Evolutionary conservation across 1,140 invertebrate species (phyloP), one percentile per base, ranked within the genome.

Genomic region (Diorhabda sublineata): DNA sequence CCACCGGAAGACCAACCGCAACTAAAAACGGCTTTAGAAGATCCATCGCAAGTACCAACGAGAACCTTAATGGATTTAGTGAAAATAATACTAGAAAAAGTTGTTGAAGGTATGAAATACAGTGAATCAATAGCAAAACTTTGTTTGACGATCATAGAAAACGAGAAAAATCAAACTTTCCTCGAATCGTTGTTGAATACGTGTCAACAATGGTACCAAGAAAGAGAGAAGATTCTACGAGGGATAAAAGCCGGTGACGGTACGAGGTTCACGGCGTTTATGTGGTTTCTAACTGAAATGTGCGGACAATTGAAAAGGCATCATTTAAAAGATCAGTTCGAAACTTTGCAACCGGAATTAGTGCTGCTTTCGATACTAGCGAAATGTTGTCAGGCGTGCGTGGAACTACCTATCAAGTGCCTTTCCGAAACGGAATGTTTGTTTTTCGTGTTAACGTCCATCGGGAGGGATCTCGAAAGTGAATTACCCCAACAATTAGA

Each of bases 201-300:
- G 9, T 94, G 92, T 77, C 92, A 94, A 77, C 92, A 95, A 80
- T 95, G 91, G 90, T 95, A 92, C 81, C 92, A 94, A 78, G 92
- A 95, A 79, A 82, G 91, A 45, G 91, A 91, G 68, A 90, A 89
- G 83, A 85, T 87, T 44, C 67, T 81, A 7, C 62, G 80, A 11
- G 78, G 78, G 3, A 75, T 85, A 66, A 84, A 85, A 70, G 83
- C 83, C 62, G 86, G 85, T 41, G 84, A 85, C 9, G 84, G 88
- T 9, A 86, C 86, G 2, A 85, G 89, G 11, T 91, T 92, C 79
- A 89, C 92, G 73, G 90, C 91, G 70, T 95, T 94, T 82, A 93
- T 94, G 84, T 91, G 89, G 79, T 94, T 94, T 82, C 85, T 95
- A 58, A 92, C 92, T 73, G 93, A 95, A 85, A 92, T 95, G 87